Conservation (phyloP, 2,797 vertebrate genomes). For the Amniataba percoides region DNA sequence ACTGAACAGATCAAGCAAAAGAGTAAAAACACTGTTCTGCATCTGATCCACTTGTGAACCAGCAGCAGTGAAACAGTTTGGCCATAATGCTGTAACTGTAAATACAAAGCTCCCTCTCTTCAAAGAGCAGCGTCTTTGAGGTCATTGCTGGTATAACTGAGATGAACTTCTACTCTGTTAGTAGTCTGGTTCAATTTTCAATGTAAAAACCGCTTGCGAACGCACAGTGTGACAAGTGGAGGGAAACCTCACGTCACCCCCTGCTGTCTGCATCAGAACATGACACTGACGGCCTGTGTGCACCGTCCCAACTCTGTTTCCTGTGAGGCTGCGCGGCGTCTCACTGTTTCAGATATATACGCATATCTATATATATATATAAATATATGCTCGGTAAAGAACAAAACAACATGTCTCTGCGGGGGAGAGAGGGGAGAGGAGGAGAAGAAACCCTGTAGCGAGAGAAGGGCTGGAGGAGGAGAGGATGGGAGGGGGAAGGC, state of each 20-base stretch:
- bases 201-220: neutral
- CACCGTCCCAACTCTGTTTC: constrained; percentile 13
- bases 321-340: constrained; percentile 29
- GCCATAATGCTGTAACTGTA: neutral
- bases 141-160: neutral
- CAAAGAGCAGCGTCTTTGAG: neutral
- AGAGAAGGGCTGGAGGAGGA: constrained; percentile 19
- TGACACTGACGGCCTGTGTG: constrained; percentile 32
- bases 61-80: neutral
- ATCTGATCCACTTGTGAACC: neutral
- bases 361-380: neutral
- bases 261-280: constrained; percentile 39
- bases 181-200: neutral
- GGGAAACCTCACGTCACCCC: constrained; percentile 13
- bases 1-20: neutral
- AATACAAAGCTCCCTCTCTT: neutral
- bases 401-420: constrained; percentile 41
- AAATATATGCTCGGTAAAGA: constrained; percentile 10
- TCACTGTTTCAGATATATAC: constrained; percentile 38
- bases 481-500: constrained; percentile 15
- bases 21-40: neutral
- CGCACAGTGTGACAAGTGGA: neutral
- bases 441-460: constrained; percentile 24
- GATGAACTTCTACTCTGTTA: neutral
- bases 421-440: constrained; percentile 3